These are phyloP conservation scores for Eurystomus glaucurus DNA, from an alignment of 2,797 vertebrate species.

Conservation along the genomic window DNA sequence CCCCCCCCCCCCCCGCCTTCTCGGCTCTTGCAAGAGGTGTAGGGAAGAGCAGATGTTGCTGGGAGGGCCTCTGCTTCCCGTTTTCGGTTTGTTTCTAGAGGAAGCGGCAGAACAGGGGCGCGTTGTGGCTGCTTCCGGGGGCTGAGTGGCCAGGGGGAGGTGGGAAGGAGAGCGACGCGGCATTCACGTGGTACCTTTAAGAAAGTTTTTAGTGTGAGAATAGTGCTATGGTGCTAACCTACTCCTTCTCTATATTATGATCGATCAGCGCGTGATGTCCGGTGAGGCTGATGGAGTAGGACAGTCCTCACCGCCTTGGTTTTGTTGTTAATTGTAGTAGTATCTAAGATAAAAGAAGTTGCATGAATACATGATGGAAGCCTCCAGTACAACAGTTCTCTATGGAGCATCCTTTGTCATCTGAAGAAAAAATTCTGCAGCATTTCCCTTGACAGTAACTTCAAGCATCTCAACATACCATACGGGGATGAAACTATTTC, in stretches of 20 bases:
- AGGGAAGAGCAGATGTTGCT: rapidly evolving
- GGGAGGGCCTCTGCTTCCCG: not conserved
- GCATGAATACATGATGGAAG: rapidly evolving
- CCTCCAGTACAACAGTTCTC: not conserved
- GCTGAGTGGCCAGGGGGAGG: not conserved
- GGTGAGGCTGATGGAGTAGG: not conserved
- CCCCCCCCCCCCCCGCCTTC: rapidly evolving
- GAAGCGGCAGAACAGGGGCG: rapidly evolving
- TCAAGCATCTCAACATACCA: not conserved
- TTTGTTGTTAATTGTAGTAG: not conserved
- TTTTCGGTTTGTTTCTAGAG: rapidly evolving
- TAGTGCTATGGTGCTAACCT: rapidly evolving
- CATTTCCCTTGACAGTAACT: not conserved
- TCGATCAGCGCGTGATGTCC: not conserved
- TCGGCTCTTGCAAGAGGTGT: not conserved
- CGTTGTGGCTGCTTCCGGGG: rapidly evolving
- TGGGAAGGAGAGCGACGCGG: not conserved
- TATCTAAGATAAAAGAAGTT: not conserved
- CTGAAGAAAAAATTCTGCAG: not conserved
- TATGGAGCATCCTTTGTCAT: not conserved
- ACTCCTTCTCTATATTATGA: rapidly evolving
- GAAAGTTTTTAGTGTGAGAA: not conserved
- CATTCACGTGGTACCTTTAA: not conserved
- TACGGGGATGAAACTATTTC: not conserved
- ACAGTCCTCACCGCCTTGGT: not conserved